Evolutionary conservation across 1,140 invertebrate genomes (phyloP), one percentile per base, ranked within the genome.

Genomic region (Brachionus paranguensis): DNA sequence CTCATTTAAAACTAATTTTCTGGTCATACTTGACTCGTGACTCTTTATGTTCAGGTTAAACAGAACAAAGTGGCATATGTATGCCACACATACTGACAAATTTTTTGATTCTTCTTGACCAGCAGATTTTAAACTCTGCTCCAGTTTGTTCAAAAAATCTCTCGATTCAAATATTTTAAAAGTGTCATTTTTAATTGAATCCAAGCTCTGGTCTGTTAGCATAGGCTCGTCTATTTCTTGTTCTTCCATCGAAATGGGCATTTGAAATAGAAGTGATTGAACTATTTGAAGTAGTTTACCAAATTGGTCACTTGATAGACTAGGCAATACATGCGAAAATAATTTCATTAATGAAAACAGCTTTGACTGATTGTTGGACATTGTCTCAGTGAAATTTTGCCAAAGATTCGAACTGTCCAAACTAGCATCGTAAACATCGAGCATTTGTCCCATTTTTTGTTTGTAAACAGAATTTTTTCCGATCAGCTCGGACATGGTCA

Each of bases 21-120:
- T 24, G 3, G 53, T 29, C 50, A 81, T 29, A 27, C 17, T 64
- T 20, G 78, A 64, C 64, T 81, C 60, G 37, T 68, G 53, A 14
- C n/a, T 64, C 24, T 45, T 60, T 60, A 81, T 81, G 17, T 68
- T 64, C 8, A 55, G 20, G 50, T 76, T 76, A 50, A 76, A 76
- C 2, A 50, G 43, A 0, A 76, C 29, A 76, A 50, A 76, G 43
- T 76, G 72, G 43, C 72, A 76, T 50, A 76, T 37, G 33, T 76
- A 76, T 4, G 43, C n/a, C 11, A 76, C 43, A 33, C 27, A 76
- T 1, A 50, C 43, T 24, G 43, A 24, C 17, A 76, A 53, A n/a
- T 50, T 47, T 76, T 76, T 76, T 5, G 27, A 24, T 5, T 50
- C 20, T 27, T 27, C 20, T 50, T 76, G 45, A 27, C 43, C 20